A percentile compares a stretch with the other conserved stretches of the same genome.
These are phyloP conservation scores for Mionectes macconnelli DNA, from an alignment of 2,113 vertebrate species.

Conservation along the genomic window DNA sequence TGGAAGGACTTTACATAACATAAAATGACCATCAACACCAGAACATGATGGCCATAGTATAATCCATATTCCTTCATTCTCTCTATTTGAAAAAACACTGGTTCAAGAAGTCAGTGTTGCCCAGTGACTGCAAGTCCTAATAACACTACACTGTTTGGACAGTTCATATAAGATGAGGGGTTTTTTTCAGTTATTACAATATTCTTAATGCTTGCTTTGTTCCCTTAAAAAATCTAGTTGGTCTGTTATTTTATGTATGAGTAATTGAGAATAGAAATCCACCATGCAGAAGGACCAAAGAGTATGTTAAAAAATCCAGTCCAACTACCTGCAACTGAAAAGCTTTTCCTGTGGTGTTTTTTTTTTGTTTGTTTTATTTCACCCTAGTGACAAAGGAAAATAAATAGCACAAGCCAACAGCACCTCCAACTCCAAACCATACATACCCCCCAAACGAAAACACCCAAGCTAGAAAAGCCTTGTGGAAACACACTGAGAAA, in stretches of 20 bases:
- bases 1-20: neutral
- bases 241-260: neutral
- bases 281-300: neutral
- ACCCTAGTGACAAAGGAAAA: neutral
- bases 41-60: neutral
- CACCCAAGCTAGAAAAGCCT: neutral
- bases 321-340: neutral
- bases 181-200: neutral
- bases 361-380: neutral
- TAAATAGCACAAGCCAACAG: neutral
- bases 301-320: neutral
- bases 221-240: neutral
- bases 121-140: neutral
- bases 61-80: neutral
- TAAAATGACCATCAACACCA: neutral
- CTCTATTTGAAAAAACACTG: neutral
- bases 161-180: neutral
- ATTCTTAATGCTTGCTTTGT: neutral
- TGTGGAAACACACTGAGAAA: fast-evolving
- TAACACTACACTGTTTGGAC: neutral
- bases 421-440: neutral
- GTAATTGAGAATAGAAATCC: neutral
- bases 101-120: neutral
- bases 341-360: neutral
- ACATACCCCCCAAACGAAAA: no score